Percentiles rank a stretch among this genome's conserved stretches.
These are phyloP conservation scores for Platynereis dumerilii DNA, from an alignment of 2,888 invertebrate species.

Conservation along the genomic window DNA sequence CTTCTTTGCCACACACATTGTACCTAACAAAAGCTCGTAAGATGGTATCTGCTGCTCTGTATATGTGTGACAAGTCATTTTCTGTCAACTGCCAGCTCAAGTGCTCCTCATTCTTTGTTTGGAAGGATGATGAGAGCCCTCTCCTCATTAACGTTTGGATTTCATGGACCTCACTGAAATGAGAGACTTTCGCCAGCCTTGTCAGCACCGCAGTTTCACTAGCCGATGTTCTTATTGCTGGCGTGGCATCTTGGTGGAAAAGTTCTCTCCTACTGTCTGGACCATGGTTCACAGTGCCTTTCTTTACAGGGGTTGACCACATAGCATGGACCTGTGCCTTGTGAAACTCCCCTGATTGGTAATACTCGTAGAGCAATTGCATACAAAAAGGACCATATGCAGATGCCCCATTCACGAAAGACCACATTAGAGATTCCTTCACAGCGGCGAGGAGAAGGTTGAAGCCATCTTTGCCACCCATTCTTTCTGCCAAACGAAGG, in stretches of 20 bases:
- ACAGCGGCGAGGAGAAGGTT: conserved; percentile 30
- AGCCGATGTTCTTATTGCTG: not conserved
- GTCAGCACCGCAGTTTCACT: no score
- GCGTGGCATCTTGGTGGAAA: not conserved
- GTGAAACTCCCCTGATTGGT: not conserved
- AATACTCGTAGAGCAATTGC: not conserved
- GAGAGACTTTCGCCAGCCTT: no score
- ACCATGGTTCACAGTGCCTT: no score
- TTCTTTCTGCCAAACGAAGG: conserved; percentile 29
- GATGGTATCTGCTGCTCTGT: not conserved
- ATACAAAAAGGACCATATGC: conserved; percentile 31
- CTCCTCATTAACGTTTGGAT: no score
- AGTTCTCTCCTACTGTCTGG: not conserved
- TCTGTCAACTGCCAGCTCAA: no score
- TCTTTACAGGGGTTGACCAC: no score
- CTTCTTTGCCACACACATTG: no score
- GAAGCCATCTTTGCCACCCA: conserved; percentile 32
- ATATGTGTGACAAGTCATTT: no score
- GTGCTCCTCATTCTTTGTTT: not conserved
- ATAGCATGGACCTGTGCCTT: no score
- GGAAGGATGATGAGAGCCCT: no score
- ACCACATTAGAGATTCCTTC: conserved; percentile 21
- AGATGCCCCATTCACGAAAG: conserved; percentile 31
- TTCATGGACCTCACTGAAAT: no score
- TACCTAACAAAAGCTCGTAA: no score